Conservation (phyloP, 2,888 invertebrate species). For the Plagodis pulveraria region DNA sequence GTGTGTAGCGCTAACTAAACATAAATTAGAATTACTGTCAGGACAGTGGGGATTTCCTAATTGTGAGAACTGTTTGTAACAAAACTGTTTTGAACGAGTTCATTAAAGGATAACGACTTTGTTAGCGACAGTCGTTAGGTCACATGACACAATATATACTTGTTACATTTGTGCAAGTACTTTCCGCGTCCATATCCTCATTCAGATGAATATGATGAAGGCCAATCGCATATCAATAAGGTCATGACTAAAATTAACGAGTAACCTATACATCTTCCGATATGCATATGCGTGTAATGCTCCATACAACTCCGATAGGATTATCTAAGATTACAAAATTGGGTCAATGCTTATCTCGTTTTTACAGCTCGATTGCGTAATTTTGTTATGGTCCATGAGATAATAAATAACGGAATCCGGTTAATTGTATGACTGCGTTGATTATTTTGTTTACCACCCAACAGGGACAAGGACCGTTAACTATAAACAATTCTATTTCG, state of each 20-base stretch:
- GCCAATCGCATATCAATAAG: conserved; percentile 45
- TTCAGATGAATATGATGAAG: conserved; percentile 41
- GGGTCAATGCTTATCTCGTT: conserved; percentile 49
- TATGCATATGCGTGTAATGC: conserved; percentile 15
- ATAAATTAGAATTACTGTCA: conserved; percentile 10
- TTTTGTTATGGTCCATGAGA: conserved; percentile 31
- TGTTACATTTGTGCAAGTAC: conserved; percentile 30
- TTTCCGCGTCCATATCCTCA: conserved; percentile 38
- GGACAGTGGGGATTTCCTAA: conserved; percentile 20
- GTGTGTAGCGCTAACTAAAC: conserved; percentile 7
- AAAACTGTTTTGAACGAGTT: conserved; percentile 19
- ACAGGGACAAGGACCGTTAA: conserved; percentile 2
- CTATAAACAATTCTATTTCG: conserved; percentile 8
- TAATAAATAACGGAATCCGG: conserved; percentile 25
- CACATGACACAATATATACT: conserved; percentile 16
- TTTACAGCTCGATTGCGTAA: conserved; percentile 43
- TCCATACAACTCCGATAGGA: conserved; percentile 33
- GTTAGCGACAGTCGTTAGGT: conserved; percentile 3
- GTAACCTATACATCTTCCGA: conserved; percentile 13
- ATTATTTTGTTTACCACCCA: conserved; percentile 27
- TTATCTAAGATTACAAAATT: conserved; percentile 47
- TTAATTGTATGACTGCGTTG: conserved; percentile 13
- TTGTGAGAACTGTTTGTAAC: conserved; percentile 13
- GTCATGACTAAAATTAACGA: conserved; percentile 35
- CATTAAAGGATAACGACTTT: conserved; percentile 20